Evolutionary conservation across 92 coral and sea anemone genomes (phyloP), one percentile per base, ranked within the genome.

Genomic region (Chrysogorgia sp.): DNA sequence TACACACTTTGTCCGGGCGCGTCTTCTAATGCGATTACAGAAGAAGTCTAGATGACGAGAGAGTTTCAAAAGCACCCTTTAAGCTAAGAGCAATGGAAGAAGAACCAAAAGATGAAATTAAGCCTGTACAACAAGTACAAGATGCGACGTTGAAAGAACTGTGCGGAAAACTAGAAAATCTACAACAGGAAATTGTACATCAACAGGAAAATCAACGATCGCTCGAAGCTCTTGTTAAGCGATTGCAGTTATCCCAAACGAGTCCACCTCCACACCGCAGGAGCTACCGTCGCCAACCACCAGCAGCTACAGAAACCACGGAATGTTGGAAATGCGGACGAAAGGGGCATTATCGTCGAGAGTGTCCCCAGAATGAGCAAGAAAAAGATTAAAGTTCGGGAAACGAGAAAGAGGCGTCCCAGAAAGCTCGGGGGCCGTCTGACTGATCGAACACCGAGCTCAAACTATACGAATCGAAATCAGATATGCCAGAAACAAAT

Each of bases 391-490:
- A 23, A 25, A 52, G 47, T 23, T 67, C 24, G 83, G 83, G 81
- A 80, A 80, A 80, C 84, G 84, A 57, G 68, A 31, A 37, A 67
- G 65, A 40, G 84, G 78, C 79, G 40, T 48, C 33, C 30, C 58
- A 33, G 34, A 50, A 47, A 28, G 77, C 84, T 75, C 84, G 77
- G 58, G 49, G 69, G 82, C 47, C 50, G 41, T 76, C 68, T 67
- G 48, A 70, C 13, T 2, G 32, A 35, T 12, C 40, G 34, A 83
- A 63, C 37, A n/a, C 76, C 68, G 67, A 31, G 63, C 47, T 12
- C 53, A 13, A 35, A 30, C 41, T 13, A n/a, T n/a, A 19, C 9
- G 19, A 5, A 77, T 45, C 68, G 31, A 10, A 17, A 67, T 34
- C 45, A 65, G 13, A n/a, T 10, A 43, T 34, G 75, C 37, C 30